These are phyloP conservation scores for Pocillopora grandis DNA, from an alignment of 92 coral and sea anemone genomes.

Conservation along the genomic window DNA sequence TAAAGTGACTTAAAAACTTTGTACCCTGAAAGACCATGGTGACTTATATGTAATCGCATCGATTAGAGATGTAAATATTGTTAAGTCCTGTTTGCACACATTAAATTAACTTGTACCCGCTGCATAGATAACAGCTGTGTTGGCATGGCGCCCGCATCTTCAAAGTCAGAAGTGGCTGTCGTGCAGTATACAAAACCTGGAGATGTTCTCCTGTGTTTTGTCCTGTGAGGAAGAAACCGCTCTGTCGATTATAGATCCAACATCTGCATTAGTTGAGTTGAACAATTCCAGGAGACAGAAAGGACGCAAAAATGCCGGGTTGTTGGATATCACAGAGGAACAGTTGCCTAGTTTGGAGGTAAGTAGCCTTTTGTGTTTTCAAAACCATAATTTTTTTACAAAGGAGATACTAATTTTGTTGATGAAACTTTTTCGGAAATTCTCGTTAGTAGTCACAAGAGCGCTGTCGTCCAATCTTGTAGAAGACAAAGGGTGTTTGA, in stretches of 20 bases:
- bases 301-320: slow-evolving; percentile 81
- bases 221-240: slow-evolving; percentile 97
- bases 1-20: no score
- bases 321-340: slow-evolving; percentile 85
- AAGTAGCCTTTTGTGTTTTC: not conserved
- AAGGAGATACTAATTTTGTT: no score
- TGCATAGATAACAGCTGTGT: slow-evolving; percentile 83
- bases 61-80: no score
- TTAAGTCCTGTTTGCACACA: not conserved
- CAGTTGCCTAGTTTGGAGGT: slow-evolving; percentile 93
- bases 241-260: slow-evolving; percentile 93
- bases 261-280: slow-evolving; percentile 89
- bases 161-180: slow-evolving; percentile 96
- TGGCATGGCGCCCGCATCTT: slow-evolving; percentile 99
- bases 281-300: slow-evolving; percentile 83
- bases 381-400: not conserved
- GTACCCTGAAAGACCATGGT: no score
- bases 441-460: no score
- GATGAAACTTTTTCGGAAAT: no score
- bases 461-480: no score
- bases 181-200: slow-evolving; percentile 93
- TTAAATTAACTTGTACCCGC: not conserved
- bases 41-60: no score
- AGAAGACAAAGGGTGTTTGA: no score
- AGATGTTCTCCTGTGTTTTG: slow-evolving; percentile 91